Conservation (phyloP, 2,113 vertebrate species). For the Dissostichus mawsoni region DNA sequence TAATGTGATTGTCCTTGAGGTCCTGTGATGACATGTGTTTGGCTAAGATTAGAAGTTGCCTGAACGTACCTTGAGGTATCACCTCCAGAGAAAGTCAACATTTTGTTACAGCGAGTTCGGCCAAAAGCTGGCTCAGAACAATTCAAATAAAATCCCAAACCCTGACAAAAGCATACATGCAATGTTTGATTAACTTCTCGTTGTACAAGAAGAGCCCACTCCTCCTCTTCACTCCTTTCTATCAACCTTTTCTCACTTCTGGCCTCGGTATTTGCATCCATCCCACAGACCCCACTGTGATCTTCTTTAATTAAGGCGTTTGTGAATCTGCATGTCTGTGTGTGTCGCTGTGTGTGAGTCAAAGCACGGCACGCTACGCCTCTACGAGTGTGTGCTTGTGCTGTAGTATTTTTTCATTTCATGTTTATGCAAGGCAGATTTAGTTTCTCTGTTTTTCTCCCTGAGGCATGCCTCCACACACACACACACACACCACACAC, state of each 20-base stretch:
- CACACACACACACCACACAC: too few species aligned
- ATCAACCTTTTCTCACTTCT: background rate
- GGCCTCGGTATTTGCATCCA: constrained; percentile 15
- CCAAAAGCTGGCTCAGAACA: too few species aligned
- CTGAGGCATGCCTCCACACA: constrained; percentile 7
- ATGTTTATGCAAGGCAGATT: constrained; percentile 47
- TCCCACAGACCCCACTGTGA: constrained; percentile 11
- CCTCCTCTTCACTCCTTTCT: background rate
- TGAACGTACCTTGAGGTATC: background rate
- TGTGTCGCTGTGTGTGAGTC: constrained; percentile 9
- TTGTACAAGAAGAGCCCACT: too few species aligned
- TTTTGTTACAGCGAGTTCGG: background rate
- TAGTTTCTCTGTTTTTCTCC: constrained; percentile 6
- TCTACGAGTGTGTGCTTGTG: background rate
- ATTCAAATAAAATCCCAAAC: too few species aligned
- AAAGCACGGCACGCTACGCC: background rate
- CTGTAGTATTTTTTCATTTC: constrained; percentile 38
- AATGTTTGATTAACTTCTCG: too few species aligned
- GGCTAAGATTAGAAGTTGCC: background rate
- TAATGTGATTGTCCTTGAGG: background rate
- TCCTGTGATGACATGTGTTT: background rate
- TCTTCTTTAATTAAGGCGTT: constrained; percentile 44
- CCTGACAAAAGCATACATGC: too few species aligned
- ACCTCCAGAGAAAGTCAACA: background rate
- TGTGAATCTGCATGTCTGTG: constrained; percentile 16